Conservation (phyloP, 1,140 invertebrate genomes). For the Plodia interpunctella region DNA sequence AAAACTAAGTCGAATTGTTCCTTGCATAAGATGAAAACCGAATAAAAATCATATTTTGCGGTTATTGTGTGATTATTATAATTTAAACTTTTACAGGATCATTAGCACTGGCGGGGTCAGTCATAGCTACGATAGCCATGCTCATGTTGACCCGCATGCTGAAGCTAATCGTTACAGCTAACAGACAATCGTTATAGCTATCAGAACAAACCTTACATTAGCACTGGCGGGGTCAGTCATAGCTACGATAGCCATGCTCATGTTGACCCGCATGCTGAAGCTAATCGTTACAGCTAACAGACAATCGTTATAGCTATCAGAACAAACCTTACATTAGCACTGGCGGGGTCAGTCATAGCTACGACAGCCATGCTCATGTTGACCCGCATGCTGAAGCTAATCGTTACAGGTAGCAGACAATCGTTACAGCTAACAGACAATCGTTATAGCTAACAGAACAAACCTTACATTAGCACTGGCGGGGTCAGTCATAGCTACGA, state of each 20-base stretch:
- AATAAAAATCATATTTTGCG: too few species aligned
- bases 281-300: slow-evolving; percentile 80
- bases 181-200: too few species aligned
- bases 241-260: slow-evolving; percentile 84
- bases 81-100: too few species aligned
- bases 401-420: slow-evolving; percentile 82
- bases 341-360: slow-evolving; percentile 80
- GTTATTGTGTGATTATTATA: too few species aligned
- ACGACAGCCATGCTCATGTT: slow-evolving; percentile 85
- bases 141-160: slow-evolving; percentile 82
- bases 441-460: too few species aligned
- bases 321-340: slow-evolving; percentile 26
- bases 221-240: slow-evolving; percentile 77
- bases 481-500: slow-evolving; percentile 83
- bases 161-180: slow-evolving; percentile 83
- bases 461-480: slow-evolving; percentile 25
- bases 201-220: slow-evolving; percentile 29
- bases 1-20: too few species aligned
- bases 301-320: too few species aligned
- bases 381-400: slow-evolving; percentile 82
- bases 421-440: too few species aligned
- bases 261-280: slow-evolving; percentile 82
- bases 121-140: slow-evolving; percentile 86
- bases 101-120: slow-evolving; percentile 49
- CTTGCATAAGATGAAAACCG: too few species aligned